Base-by-base conservation (phyloP, 2,888 invertebrate species). In the Pasiphila rectangulata region DNA sequence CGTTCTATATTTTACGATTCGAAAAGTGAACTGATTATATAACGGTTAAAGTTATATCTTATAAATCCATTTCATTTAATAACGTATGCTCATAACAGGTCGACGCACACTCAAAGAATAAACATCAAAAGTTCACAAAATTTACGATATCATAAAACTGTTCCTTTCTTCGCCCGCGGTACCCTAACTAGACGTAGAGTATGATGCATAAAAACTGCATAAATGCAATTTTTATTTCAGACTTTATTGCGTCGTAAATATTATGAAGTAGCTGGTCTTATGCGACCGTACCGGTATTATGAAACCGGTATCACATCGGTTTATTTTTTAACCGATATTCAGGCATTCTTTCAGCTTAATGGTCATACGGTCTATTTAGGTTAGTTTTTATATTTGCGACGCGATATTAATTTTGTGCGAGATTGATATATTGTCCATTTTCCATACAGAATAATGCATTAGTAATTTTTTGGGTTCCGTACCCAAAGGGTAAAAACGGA, bases 181-280 rank as follows among this genome's bases (percentile, higher is more conserved):
- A 51, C 55, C 35, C 52, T 35, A 49, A 49, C 29, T 43, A 45
- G 50, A 48, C 48, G 29, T 24, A 42, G 39, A 45, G 40, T 55
- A 53, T 40, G 51, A 59, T 64, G 66, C 61, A 64, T 64, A 70
- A 72, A 71, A 73, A 73, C 62, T 69, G 70, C 66, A 71, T 61
- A 62, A 69, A 63, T 57, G 54, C 57, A 57, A 46, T 56, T 69
- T 73, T 71, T 69, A 68, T 65, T 61, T 53, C 62, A 42, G 44
- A 47, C 54, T 71, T 70, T 72, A 73, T 61, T 62, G 61, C 53
- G 47, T 56, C 61, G 63, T 71, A 72, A 72, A 72, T 72, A 67
- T 56, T 55, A 54, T 48, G 45, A 56, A 62, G 61, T 54, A n/a
- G 57, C 56, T 49, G 44, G 34, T 50, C 43, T 49, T 38, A 42